These are phyloP conservation scores for Steatornis caripensis DNA, from an alignment of 2,113 vertebrate genomes.

Conservation along the genomic window DNA sequence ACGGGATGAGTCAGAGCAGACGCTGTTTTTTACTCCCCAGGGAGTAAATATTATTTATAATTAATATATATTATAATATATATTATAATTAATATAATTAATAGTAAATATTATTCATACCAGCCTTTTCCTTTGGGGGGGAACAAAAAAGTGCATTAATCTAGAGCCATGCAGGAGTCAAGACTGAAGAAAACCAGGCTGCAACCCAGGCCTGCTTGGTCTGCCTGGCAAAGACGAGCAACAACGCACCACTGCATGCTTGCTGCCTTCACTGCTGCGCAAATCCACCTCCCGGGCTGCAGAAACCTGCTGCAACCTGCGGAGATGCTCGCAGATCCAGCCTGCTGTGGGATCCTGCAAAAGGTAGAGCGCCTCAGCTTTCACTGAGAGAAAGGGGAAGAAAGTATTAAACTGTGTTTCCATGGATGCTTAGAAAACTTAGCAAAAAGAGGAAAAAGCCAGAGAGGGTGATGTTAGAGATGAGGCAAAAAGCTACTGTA, in stretches of 20 bases:
- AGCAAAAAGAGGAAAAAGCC: neutral
- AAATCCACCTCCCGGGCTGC: neutral
- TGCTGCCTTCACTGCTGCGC: neutral
- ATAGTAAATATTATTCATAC: no score
- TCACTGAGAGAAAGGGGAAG: neutral
- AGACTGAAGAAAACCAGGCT: neutral
- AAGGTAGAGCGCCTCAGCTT: neutral
- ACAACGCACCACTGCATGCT: fast-evolving
- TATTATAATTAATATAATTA: no score
- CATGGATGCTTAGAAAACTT: neutral
- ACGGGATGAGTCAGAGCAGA: neutral
- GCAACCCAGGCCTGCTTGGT: neutral
- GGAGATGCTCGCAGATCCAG: neutral
- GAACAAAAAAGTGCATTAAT: neutral
- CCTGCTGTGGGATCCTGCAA: fast-evolving
- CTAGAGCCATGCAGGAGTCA: neutral
- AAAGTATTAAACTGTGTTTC: neutral
- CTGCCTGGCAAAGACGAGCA: neutral
- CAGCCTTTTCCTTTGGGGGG: neutral
- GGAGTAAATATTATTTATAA: no score
- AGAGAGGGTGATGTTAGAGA: neutral
- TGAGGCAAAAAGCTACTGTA: neutral
- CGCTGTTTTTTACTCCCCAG: fast-evolving
- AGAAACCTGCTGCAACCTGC: neutral
- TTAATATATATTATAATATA: no score